These are phyloP conservation scores for Actinia equina DNA, from an alignment of 64 coral and sea anemone genomes.

Conservation along the genomic window DNA sequence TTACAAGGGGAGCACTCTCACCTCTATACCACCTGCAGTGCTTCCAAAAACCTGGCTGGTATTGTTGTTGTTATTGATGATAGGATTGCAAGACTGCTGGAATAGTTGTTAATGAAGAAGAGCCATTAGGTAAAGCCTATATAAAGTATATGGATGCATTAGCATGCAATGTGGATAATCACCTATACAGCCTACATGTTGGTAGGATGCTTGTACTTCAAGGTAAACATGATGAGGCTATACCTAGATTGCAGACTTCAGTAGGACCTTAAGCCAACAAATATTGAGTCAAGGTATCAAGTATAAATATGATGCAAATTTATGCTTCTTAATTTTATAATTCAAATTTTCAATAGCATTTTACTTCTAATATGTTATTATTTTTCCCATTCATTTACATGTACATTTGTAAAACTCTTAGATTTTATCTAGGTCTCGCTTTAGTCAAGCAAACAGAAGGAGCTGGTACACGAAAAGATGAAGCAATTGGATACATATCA, in stretches of 20 bases:
- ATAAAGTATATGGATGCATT: conserved; percentile 92
- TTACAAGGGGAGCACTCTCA: not conserved
- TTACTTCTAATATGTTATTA: no score
- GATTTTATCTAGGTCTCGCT: conserved; percentile 81
- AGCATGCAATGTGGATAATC: conserved; percentile 62
- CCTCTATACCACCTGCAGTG: no score
- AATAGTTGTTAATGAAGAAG: conserved; percentile 69
- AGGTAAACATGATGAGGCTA: conserved; percentile 81
- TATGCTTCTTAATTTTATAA: no score
- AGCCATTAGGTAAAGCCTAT: conserved; percentile 83
- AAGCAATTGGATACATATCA: conserved; percentile 67
- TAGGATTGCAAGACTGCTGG: conserved; percentile 71
- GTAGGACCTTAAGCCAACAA: conserved; percentile 82
- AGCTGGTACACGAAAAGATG: conserved; percentile 48
- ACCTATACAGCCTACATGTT: conserved; percentile 90
- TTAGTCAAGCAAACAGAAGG: conserved; percentile 57
- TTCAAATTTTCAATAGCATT: no score
- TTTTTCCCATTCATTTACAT: no score
- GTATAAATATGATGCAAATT: not conserved
- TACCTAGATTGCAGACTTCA: conserved; percentile 61
- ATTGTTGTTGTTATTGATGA: not conserved
- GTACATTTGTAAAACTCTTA: not conserved
- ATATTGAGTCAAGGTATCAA: conserved; percentile 75
- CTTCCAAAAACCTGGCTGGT: not conserved
- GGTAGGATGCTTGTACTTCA: conserved; percentile 86